Base-by-base conservation (phyloP, 2,113 vertebrate species). In the Mesembrinibis cayennensis region DNA sequence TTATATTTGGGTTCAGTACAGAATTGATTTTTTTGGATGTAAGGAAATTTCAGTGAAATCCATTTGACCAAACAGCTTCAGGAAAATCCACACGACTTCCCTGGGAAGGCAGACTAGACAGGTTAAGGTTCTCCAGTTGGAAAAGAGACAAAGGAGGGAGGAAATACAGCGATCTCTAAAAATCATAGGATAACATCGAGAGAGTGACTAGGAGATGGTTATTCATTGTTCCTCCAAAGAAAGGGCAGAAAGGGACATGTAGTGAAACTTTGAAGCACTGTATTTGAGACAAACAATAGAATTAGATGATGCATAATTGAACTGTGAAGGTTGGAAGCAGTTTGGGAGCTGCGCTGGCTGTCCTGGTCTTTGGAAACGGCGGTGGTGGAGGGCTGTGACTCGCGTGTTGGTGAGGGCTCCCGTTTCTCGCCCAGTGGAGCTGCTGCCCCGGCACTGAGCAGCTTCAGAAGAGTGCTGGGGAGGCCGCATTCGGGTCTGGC, bases 401-500 rank as follows among this genome's bases (percentile, higher is more conserved):
- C 4, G 1, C 1, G 0, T 4, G 8, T 3, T 11, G 72, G 8
- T 21, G 55, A 50, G 42, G 26, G 6, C 50, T 89, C 32, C 1
- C 1, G 0, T 15, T 47, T 59, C 61, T 85, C 2, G 0, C 36
- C 32, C 42, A 0, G 1, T 8, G 27, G n/a, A 50, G 74, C 44
- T 25, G 53, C 19, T 69, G 40, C 38, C 36, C 36, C 11, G 12
- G 20, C 0, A 4, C 63, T 55, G 47, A 87, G 80, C 22, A 49
- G 34, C 50, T 62, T 49, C 13, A 4, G 34, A 58, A 79, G 38
- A 62, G 47, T 0, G 2, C 77, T 49, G 52, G 50, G n/a, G 9
- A 1, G 6, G 47, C 81, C 1, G 0, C 0, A 1, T 26, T 5
- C 7, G 53, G 26, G 16, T 38, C 22, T 58, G 9, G 2, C 52